These are phyloP conservation scores for Erebia epiphron DNA, from an alignment of 2,888 invertebrate species.

Conservation along the genomic window DNA sequence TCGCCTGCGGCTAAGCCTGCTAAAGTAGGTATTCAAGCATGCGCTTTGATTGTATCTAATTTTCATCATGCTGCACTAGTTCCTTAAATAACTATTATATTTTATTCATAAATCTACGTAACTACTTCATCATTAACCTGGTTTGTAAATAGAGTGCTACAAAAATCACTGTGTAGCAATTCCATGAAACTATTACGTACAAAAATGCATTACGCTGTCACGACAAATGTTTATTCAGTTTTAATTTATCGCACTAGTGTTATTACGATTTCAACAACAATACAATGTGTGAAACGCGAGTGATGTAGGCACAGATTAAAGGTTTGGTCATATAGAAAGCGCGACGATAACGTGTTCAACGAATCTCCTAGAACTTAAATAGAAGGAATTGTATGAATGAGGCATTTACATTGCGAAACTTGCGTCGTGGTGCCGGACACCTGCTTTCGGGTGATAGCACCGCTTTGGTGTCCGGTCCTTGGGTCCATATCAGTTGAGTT, in stretches of 20 bases:
- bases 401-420: too few species aligned
- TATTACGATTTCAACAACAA: conserved; percentile 44
- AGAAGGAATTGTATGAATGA: too few species aligned
- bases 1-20: too few species aligned
- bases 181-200: conserved; percentile 18
- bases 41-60: too few species aligned
- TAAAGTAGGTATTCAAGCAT: too few species aligned
- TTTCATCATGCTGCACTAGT: background rate
- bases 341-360: background rate
- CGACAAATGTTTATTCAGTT: conserved; percentile 26
- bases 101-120: background rate
- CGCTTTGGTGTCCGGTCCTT: too few species aligned
- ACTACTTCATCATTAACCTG: background rate
- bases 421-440: too few species aligned
- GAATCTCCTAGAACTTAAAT: background rate
- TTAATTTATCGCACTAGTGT: conserved; percentile 16
- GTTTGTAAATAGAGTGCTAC: background rate
- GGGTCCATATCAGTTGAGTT: too few species aligned
- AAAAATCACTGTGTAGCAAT: background rate
- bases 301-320: conserved; percentile 51
- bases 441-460: too few species aligned
- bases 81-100: background rate
- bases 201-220: conserved; percentile 17
- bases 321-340: background rate
- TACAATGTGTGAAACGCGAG: conserved; percentile 65